Evolutionary conservation across 2,888 invertebrate species (phyloP).

Genomic region (Oligia fasciuncula): DNA sequence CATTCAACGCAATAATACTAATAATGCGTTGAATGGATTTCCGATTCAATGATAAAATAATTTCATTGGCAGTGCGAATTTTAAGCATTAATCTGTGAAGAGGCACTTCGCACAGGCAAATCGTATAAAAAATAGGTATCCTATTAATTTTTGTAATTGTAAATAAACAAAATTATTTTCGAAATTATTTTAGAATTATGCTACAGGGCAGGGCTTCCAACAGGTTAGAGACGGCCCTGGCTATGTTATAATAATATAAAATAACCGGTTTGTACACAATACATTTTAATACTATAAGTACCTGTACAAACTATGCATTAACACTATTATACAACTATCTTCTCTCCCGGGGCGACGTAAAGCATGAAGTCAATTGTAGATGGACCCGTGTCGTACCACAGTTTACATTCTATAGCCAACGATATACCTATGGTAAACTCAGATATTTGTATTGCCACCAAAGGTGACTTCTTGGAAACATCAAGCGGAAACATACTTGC

Average conservation of each 20-base stretch:
- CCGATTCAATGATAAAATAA: too few relatives aligned
- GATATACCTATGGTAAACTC: constrained; percentile 82
- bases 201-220: too few relatives aligned
- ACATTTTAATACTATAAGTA: constrained; percentile 25
- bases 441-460: constrained; percentile 82
- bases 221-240: too few relatives aligned
- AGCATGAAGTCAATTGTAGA: constrained; percentile 79
- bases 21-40: too few relatives aligned
- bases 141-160: too few relatives aligned
- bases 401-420: constrained; percentile 79
- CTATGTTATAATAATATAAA: constrained; percentile 1
- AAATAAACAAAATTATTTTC: too few relatives aligned
- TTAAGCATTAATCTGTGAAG: too few relatives aligned
- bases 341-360: constrained; percentile 76
- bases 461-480: constrained; percentile 70
- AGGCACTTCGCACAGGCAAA: too few relatives aligned
- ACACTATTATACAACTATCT: constrained; percentile 30
- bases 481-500: constrained; percentile 76
- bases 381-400: constrained; percentile 81
- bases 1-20: too few relatives aligned
- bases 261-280: not conserved
- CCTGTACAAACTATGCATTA: constrained; percentile 34
- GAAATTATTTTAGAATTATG: too few relatives aligned
- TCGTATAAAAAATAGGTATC: too few relatives aligned
- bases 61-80: too few relatives aligned